Conservation (phyloP, 2,113 vertebrate genomes). For the Accipiter virgatus region DNA sequence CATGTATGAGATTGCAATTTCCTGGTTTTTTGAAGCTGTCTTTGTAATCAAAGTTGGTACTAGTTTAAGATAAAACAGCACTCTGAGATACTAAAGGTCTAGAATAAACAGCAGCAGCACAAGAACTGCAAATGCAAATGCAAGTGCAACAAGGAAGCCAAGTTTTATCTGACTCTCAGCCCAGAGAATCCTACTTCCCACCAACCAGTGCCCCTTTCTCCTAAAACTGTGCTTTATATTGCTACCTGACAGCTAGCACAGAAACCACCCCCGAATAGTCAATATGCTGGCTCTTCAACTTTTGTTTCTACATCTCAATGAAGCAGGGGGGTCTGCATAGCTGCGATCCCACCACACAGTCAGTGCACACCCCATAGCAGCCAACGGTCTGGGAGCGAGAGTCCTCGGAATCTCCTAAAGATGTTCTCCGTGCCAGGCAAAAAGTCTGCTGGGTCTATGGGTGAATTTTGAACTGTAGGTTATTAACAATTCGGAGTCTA, state of each 20-base stretch:
- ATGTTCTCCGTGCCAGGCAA: accelerated
- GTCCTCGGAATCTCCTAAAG: background rate
- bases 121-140: background rate
- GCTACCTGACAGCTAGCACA: background rate
- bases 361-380: accelerated
- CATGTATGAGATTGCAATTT: background rate
- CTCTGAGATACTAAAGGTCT: background rate
- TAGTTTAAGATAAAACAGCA: background rate
- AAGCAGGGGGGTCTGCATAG: accelerated
- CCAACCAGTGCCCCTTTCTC: background rate
- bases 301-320: background rate
- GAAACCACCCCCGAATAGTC: background rate
- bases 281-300: accelerated
- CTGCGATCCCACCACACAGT: background rate
- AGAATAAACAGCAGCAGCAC: slow-evolving; percentile 3
- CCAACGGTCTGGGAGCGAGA: accelerated
- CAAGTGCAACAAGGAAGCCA: background rate
- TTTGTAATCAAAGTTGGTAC: background rate
- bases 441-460: background rate
- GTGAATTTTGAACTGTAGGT: background rate
- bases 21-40: background rate
- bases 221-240: background rate
- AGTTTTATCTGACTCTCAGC: background rate
- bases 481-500: background rate
- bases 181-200: background rate